Base-by-base conservation (phyloP, 2,888 invertebrate species). In the Mesorhabditis spiculigera region DNA sequence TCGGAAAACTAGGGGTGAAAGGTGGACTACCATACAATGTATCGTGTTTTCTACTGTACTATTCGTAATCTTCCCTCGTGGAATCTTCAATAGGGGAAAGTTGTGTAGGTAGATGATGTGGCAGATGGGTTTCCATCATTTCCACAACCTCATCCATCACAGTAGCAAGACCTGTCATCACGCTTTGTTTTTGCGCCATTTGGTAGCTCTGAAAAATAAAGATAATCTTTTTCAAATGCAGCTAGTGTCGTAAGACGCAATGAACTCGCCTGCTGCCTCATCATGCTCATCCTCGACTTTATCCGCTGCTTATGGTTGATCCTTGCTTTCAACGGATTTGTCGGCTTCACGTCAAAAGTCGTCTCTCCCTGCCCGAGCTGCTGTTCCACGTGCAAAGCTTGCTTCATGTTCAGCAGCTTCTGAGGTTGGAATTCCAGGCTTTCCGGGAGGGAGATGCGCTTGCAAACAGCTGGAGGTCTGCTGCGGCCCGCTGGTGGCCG, bases 281-380 rank as follows among this genome's bases (percentile, higher is more conserved):
- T 50, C 62, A 78, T 62, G 66, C 79, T 79, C 61, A 80, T 62
- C 41, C 78, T 65, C 5, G 72, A 66, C 66, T 79, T 78, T 44
- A 80, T 81, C 75, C 86, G 86, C 8, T 87, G 82, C 70, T 87
- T 86, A 75, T 87, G 87, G 68, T 87, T 86, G 63, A 87, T 79
- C 4, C 85, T 81, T 66, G 84, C 85, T 63, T 87, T 86, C 66
- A 78, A 58, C n/a, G 75, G 74, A 16, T 76, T 73, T 61, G 71
- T 78, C 13, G 77, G 64, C 58, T 64, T 66, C 61, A 43, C 42
- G 10, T 50, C 58, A 50, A 50, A 50, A n/a, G 45, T 63, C 4
- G 66, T 41, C n/a, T 8, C 58, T 10, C 45, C 69, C 16, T 28
- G 66, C 8, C 82, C 86, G 75, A 86, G 77, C 65, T 86, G 85